Base-by-base conservation (phyloP, 2,797 vertebrate genomes). In the Hirundo rustica region DNA sequence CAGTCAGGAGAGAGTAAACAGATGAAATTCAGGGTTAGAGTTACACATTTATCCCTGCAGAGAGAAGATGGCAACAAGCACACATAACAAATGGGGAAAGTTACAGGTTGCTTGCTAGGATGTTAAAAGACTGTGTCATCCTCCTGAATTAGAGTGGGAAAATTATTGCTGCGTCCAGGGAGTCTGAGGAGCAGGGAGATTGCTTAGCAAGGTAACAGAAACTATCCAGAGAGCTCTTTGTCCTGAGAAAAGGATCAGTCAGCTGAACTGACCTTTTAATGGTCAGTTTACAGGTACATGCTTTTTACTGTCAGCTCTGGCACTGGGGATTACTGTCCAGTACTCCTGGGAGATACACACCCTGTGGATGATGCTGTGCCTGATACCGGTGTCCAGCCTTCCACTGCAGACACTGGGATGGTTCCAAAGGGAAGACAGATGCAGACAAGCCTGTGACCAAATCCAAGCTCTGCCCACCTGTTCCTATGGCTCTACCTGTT, bases 241-340 rank as follows among this genome's bases (percentile, higher is more conserved):
- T 42, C 29, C 29, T n/a, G 57, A 72, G 50, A n/a, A 54, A 55
- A 72, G 25, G 36, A 22, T 80, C 11, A 10, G 12, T 36, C 17
- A 21, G 32, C 40, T 84, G 29, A 91, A 75, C 9, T 23, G 18
- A 53, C 25, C 13, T 67, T 48, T 36, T 7, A 74, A 42, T 34
- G 65, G 29, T 16, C 72, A 65, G 21, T 40, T 25, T 29, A 22
- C 2, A 25, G 32, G 36, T 27, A 55, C 4, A 0, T 3, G 2
- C 10, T 65, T 75, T 9, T 5, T 18, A 9, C 17, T 42, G 45
- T n/a, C 53, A 71, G 2, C 42, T 74, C 1, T 2, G 57, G 61
- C 50, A 26, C 13, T 45, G 45, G 72, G 72, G 17, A 34, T 76
- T 55, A 25, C 48, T 77, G 53, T 13, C 22, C 62, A 62, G 70